Conservation (phyloP, 92 coral and sea anemone species). For the Zoanthus solanderi region DNA sequence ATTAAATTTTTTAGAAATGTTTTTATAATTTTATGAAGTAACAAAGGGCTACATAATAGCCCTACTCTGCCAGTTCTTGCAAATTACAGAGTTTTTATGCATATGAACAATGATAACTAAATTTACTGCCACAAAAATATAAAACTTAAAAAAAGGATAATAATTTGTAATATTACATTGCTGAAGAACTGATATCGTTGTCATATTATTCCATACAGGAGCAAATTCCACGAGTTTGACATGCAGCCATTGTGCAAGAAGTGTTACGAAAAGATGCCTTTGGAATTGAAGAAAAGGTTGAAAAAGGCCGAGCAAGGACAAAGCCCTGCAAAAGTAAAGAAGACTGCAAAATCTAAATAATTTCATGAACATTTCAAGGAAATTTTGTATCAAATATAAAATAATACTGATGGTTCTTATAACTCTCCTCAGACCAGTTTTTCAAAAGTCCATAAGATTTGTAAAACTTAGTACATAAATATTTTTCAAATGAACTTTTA, state of each 20-base stretch:
- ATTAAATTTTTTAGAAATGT: too few species aligned
- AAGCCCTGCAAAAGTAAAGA: constrained; percentile 69
- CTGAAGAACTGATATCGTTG: not conserved
- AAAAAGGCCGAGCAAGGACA: constrained; percentile 90
- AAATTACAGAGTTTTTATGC: too few species aligned
- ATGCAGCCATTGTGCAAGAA: constrained; percentile 99
- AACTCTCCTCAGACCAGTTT: too few species aligned
- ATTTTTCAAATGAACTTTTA: too few species aligned
- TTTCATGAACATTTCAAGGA: not conserved
- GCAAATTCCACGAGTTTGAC: constrained; percentile 98
- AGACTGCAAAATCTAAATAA: constrained; percentile 29
- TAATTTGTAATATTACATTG: not conserved
- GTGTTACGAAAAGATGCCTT: constrained; percentile 99
- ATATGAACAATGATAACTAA: too few species aligned
- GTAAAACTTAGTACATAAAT: too few species aligned
- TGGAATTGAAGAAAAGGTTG: constrained; percentile 92
- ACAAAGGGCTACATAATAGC: too few species aligned
- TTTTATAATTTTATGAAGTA: too few species aligned
- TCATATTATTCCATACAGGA: constrained; percentile 58
- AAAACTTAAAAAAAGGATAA: too few species aligned
- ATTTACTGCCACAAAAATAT: too few species aligned
- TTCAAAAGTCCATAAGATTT: too few species aligned
- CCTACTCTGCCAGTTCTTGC: too few species aligned
- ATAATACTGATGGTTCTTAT: not conserved
- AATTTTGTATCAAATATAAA: not conserved